Evolutionary conservation across 1,140 invertebrate species (phyloP).

Genomic region (Apis laboriosa): DNA sequence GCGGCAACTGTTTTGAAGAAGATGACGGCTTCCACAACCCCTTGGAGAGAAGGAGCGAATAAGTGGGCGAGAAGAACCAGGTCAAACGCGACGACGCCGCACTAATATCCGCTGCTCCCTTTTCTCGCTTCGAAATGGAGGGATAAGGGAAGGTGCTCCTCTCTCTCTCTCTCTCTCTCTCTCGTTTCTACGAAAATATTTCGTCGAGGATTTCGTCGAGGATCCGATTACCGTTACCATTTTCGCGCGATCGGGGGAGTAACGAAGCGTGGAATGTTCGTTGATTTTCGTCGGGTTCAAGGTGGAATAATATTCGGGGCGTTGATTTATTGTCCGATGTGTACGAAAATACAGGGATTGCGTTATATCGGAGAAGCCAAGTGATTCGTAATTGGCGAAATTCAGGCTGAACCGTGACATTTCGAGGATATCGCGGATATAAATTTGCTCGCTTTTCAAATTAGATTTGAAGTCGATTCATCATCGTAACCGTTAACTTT

Average conservation of each 20-base stretch:
- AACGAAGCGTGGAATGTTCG: conserved; percentile 19
- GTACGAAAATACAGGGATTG: neutral
- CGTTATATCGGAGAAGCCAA: too few relatives aligned
- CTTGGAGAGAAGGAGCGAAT: conserved; percentile 6
- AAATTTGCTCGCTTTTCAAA: too few relatives aligned
- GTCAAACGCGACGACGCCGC: conserved; percentile 44
- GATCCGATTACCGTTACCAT: neutral
- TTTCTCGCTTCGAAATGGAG: neutral
- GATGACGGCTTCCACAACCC: conserved; percentile 21
- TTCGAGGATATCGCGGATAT: too few relatives aligned
- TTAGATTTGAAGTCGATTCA: too few relatives aligned
- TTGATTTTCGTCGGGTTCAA: neutral
- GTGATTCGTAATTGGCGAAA: too few relatives aligned
- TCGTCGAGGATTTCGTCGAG: neutral
- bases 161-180: neutral
- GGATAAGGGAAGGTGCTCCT: neutral
- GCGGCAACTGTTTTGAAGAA: conserved; percentile 38
- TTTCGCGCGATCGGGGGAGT: conserved; percentile 11
- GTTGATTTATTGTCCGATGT: neutral
- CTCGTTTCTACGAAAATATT: neutral
- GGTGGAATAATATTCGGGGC: neutral
- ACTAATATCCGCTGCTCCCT: conserved; percentile 6
- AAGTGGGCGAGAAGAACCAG: conserved; percentile 44
- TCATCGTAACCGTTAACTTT: too few relatives aligned
- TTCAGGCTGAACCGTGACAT: too few relatives aligned